These are phyloP conservation scores for Halichoeres trimaculatus DNA, from an alignment of 2,113 vertebrate species.

Conservation along the genomic window DNA sequence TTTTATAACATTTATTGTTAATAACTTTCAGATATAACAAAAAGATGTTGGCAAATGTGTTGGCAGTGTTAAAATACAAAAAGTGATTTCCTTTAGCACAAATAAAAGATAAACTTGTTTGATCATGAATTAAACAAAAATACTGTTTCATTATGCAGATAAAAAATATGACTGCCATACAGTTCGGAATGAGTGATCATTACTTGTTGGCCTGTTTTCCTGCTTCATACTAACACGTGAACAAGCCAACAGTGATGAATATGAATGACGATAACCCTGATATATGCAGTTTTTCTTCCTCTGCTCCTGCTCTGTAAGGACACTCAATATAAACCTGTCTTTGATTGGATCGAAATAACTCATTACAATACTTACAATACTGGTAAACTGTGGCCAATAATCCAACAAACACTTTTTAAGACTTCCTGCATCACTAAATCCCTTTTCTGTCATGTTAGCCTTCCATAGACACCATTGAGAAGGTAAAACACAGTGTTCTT, in stretches of 20 bases:
- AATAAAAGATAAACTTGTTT: conserved; percentile 41
- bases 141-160: conserved; percentile 22
- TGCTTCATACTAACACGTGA: conserved; percentile 7
- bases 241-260: conserved; percentile 25
- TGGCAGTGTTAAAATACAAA: conserved; percentile 72
- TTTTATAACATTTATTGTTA: conserved; percentile 73
- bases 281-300: conserved; percentile 43
- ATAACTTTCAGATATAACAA: conserved; percentile 61
- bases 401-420: conserved; percentile 2
- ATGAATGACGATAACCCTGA: conserved; percentile 33
- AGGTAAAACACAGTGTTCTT: conserved; percentile 79
- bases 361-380: conserved; percentile 41
- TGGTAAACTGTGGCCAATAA: conserved; percentile 44
- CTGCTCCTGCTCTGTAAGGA: conserved; percentile 18
- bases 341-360: neutral
- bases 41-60: conserved; percentile 58
- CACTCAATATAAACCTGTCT: conserved; percentile 13
- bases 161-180: conserved; percentile 9
- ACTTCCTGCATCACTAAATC: conserved; percentile 34
- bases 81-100: conserved; percentile 40
- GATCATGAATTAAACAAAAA: conserved; percentile 38
- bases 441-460: conserved; percentile 43
- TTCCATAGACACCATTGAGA: conserved; percentile 36
- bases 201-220: conserved; percentile 14
- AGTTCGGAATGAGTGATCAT: conserved; percentile 29